phyloP scores from a whole-genome alignment of 2,888 invertebrate genomes.

The Apotomis turbidana region DNA sequence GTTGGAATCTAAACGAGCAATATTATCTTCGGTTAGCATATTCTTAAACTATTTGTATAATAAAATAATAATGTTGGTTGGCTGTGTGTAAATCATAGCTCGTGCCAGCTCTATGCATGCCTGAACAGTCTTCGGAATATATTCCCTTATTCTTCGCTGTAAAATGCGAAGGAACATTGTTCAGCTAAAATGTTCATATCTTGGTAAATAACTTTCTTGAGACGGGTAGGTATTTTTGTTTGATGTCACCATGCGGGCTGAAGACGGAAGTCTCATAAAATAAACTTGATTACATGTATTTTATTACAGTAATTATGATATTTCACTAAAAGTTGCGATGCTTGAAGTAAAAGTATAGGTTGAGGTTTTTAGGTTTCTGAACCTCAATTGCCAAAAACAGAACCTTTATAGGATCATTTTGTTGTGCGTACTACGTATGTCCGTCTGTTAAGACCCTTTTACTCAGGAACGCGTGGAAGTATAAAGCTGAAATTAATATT shows the following conservation, averaged over 20 bases:
- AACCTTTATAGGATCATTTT: no score
- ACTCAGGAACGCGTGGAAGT: no score
- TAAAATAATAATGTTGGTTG: constrained; percentile 37
- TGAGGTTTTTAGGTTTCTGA: no score
- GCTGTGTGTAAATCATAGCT: constrained; percentile 36
- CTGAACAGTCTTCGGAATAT: constrained; percentile 37
- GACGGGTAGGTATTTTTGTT: constrained; percentile 33
- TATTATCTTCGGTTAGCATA: constrained; percentile 37
- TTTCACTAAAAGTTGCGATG: not conserved
- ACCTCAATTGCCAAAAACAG: no score
- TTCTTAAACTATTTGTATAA: constrained; percentile 42
- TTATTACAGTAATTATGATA: not conserved
- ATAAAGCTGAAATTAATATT: no score
- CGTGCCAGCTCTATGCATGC: constrained; percentile 39
- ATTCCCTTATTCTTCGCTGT: constrained; percentile 32
- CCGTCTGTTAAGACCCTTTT: no score
- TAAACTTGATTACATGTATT: not conserved
- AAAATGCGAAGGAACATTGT: constrained; percentile 38
- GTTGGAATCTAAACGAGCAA: constrained; percentile 32
- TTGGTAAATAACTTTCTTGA: constrained; percentile 35
- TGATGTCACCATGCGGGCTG: constrained; percentile 20
- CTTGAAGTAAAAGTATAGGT: not conserved
- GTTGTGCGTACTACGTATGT: no score
- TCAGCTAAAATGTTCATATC: constrained; percentile 35
- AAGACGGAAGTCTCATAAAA: not conserved